Evolutionary conservation across 2,113 vertebrate genomes (phyloP).

Genomic region (Rhynchomys soricoides): DNA sequence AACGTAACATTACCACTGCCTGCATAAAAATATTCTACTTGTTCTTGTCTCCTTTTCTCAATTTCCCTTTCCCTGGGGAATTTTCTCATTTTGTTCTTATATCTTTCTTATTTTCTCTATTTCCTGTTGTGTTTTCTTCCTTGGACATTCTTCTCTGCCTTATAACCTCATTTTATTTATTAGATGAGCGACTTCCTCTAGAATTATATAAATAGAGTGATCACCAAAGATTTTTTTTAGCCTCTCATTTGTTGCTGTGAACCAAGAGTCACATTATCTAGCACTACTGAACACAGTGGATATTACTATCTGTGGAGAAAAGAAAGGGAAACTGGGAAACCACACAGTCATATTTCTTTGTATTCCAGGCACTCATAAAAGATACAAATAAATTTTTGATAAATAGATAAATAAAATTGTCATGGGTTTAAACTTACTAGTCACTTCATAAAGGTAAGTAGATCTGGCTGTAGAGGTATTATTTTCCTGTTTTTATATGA

Average conservation of each 20-base stretch:
- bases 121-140: not conserved
- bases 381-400: conserved; percentile 58
- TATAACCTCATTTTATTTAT: conserved; percentile 70
- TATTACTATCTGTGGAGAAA: conserved; percentile 41
- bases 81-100: conserved; percentile 20
- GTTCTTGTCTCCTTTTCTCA: not conserved
- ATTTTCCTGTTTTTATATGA: conserved; percentile 20
- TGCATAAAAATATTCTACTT: conserved; percentile 11
- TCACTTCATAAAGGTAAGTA: not conserved
- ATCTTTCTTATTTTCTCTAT: not conserved
- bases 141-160: conserved; percentile 42
- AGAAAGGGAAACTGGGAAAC: conserved; percentile 49
- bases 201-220: conserved; percentile 65
- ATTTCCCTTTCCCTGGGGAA: conserved; percentile 26
- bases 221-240: conserved; percentile 39
- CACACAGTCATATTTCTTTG: not conserved
- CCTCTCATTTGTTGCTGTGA: conserved; percentile 64
- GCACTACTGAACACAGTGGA: conserved; percentile 40
- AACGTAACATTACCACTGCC: not conserved
- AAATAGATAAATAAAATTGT: conserved; percentile 54
- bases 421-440: conserved; percentile 22
- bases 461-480: not conserved
- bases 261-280: conserved; percentile 55
- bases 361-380: conserved; percentile 24
- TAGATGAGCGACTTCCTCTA: conserved; percentile 60